Base-by-base conservation (phyloP, 2,888 invertebrate species). In the Xylocampa areola region DNA sequence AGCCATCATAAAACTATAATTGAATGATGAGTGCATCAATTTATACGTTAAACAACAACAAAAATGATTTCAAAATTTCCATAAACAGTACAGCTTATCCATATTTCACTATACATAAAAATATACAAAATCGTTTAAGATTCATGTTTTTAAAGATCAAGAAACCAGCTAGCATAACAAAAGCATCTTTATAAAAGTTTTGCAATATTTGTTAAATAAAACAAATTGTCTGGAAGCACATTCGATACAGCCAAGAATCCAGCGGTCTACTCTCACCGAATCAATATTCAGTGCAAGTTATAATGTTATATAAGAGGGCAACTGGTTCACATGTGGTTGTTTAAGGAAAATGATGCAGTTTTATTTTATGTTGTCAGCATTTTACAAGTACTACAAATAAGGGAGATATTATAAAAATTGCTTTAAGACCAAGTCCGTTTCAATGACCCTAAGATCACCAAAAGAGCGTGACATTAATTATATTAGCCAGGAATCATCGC, bases 251-350 rank as follows among this genome's bases (percentile, higher is more conserved):
- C 53, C 29, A 30, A 49, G 25, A 21, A 17, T 29, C 8, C 32
- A 37, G 25, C 19, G 29, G 19, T n/a, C 53, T 21, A 63, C 66
- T 74, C 69, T 72, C 69, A 40, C 67, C 50, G 27, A 23, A 70
- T 74, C 47, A 50, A 49, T 74, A 74, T 67, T 64, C 61, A 45
- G 33, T 58, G 44, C 55, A 54, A 51, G 68, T 44, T 48, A 35
- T 48, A 43, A 32, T 54, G 39, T 74, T 73, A 39, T 47, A 53
- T 61, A 71, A 73, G 32, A 54, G 16, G 44, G 29, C 44, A 47
- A 19, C 33, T 41, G 10, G 27, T 5, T 40, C 40, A 36, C 29
- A 40, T 52, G 21, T 36, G 30, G 4, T 30, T 11, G 10, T 27
- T 16, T 29, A 19, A 57, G 37, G 35, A 40, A 67, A 60, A 40